phyloP scores from a whole-genome alignment of 2,113 vertebrate genomes.

The Panthera leo region DNA sequence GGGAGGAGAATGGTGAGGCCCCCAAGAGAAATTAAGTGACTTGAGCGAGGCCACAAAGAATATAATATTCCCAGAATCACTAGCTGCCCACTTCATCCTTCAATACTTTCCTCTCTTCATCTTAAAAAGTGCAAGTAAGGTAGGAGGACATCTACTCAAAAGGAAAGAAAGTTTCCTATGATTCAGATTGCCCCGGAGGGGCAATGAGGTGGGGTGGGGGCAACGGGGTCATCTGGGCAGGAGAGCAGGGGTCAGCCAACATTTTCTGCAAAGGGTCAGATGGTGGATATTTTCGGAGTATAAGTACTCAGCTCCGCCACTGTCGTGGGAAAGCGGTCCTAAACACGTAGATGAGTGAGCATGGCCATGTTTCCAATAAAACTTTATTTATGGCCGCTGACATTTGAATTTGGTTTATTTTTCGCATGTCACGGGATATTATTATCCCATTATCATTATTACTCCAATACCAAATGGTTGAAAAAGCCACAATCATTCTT shows the following conservation, averaged over 20 bases:
- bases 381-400: not conserved
- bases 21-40: not conserved
- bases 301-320: not conserved
- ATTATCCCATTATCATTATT: not conserved
- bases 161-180: not conserved
- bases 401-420: not conserved
- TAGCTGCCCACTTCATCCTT: not conserved
- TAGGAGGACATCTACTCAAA: not conserved
- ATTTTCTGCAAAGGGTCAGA: not conserved
- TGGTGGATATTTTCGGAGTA: not conserved
- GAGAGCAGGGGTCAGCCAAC: not conserved
- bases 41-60: not conserved
- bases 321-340: fast-evolving
- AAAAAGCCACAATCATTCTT: not conserved
- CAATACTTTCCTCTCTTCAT: not conserved
- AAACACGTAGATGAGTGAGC: fast-evolving
- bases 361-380: not conserved
- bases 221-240: not conserved
- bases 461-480: not conserved
- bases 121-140: not conserved
- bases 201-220: fast-evolving
- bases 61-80: not conserved
- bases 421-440: not conserved
- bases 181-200: not conserved
- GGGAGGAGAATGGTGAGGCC: not conserved